Evolutionary conservation across 2,888 invertebrate genomes (phyloP), one percentile per base, ranked within the genome.

Genomic region (Dione juno): DNA sequence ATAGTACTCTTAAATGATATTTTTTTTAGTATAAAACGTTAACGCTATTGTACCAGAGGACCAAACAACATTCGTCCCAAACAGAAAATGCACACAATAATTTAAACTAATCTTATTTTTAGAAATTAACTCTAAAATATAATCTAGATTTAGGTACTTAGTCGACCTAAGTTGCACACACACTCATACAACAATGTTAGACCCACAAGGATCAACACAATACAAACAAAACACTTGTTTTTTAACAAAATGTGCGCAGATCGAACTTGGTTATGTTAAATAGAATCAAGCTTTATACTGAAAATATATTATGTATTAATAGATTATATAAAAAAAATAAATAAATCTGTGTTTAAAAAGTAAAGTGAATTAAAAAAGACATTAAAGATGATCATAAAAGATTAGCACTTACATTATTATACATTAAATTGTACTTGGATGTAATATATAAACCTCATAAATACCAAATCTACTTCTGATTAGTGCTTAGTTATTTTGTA

Each of bases 61-160:
- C 80, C 83, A 80, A 80, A 80, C 83, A 83, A 83, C 87, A 86
- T 84, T 85, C 84, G 80, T 84, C 81, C 82, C 84, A 84, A 82
- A 92, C 91, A 91, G 88, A 93, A 91, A 91, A 89, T 89, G 83
- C 91, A 88, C 92, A 88, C 92, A 91, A 92, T 92, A 89, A 92
- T 90, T 91, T 89, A 91, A 89, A 90, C 78, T 92, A 91, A 87
- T 79, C 75, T 72, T 74, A 88, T 82, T 82, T 88, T 87, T 87
- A 86, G 81, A 87, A 86, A 86, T 89, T 89, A 90, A 86, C 16
- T 85, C 89, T 91, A 84, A 87, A 86, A 88, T 89, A 92, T 86
- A 82, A 81, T 82, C 88, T 91, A 88, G 81, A 83, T 81, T 81
- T 87, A 89, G 88, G 88, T 90, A 88, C 87, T 87, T 90, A 89